Base-by-base conservation (phyloP, 2,888 invertebrate genomes). In the Charanyca ferruginea region DNA sequence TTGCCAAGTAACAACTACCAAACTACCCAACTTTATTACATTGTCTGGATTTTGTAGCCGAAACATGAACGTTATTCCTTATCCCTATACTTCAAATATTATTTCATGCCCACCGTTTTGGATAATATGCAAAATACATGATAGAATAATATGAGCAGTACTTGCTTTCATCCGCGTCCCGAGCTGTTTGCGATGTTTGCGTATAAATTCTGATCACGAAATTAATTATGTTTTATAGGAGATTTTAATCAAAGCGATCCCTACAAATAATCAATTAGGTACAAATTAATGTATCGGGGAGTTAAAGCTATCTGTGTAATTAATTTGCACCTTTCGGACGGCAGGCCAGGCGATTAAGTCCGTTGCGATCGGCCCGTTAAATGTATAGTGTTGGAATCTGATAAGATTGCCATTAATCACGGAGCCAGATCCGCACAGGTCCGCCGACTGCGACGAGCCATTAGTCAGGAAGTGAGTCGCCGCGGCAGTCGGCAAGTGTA, bases 361-460 rank as follows among this genome's bases (percentile, higher is more conserved):
- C 79, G 83, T 80, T 83, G 79, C 83, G 88, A 90, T 89, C 85
- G 85, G 82, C 77, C 81, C 85, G 88, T 86, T 87, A 87, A 90
- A 89, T 90, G 87, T 89, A 87, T 87, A 89, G 88, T 87, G 87
- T 84, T 88, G 84, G 87, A 89, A 91, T 90, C 90, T 89, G 91
- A 93, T 91, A 91, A 93, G 90, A 90, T 91, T 88, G 87, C 89
- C 90, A 91, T 93, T 91, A 91, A 91, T 93, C 91, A 90, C 84
- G 71, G 80, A 86, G 86, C 84, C 86, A 90, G 87, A 89, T 88
- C 85, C 84, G 81, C 78, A 55, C 68, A 67, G 75, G 67, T 62
- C 60, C 86, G 85, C 45, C 60, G 47, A 88, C 87, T 89, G 77
- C 80, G 82, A 85, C 80, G 82, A 85, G 86, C 86, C 86, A 88